These are phyloP conservation scores for Nomada fabriciana DNA, from an alignment of 2,888 invertebrate genomes.

Conservation along the genomic window DNA sequence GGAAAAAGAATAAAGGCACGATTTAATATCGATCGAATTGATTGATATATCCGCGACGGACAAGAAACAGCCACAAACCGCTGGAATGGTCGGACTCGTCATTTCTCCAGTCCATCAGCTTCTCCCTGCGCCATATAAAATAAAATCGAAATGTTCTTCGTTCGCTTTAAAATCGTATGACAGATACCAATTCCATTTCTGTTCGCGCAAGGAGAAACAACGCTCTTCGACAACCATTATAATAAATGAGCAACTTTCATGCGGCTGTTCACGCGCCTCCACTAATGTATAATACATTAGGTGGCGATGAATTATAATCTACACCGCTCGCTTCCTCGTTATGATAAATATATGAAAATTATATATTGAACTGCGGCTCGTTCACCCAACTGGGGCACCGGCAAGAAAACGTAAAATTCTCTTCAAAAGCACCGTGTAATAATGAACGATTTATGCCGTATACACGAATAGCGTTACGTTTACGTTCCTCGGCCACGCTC, in stretches of 20 bases:
- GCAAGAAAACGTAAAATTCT: neutral
- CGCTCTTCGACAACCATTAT: conserved; percentile 11
- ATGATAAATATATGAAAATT: neutral
- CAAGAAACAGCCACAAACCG: conserved; percentile 64
- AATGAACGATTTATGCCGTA: neutral
- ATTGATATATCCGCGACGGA: neutral
- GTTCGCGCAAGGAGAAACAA: conserved; percentile 15
- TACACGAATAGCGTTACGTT: neutral
- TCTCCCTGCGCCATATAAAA: conserved; percentile 50
- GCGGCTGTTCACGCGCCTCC: conserved; percentile 15
- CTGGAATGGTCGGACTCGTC: conserved; percentile 74
- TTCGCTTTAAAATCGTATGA: conserved; percentile 44
- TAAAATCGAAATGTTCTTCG: conserved; percentile 18
- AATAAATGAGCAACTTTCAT: conserved; percentile 42
- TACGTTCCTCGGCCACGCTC: neutral
- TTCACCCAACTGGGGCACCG: no score
- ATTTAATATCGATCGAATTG: conserved; percentile 6
- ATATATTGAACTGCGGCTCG: neutral
- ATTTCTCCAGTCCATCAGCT: conserved; percentile 77
- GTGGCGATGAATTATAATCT: neutral
- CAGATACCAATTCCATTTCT: conserved; percentile 32
- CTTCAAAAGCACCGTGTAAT: neutral
- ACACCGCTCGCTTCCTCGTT: neutral
- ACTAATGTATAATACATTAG: no score
- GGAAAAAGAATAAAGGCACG: conserved; percentile 18